Base-by-base conservation (phyloP, 1,140 invertebrate genomes). In the Saccostrea cuccullata region DNA sequence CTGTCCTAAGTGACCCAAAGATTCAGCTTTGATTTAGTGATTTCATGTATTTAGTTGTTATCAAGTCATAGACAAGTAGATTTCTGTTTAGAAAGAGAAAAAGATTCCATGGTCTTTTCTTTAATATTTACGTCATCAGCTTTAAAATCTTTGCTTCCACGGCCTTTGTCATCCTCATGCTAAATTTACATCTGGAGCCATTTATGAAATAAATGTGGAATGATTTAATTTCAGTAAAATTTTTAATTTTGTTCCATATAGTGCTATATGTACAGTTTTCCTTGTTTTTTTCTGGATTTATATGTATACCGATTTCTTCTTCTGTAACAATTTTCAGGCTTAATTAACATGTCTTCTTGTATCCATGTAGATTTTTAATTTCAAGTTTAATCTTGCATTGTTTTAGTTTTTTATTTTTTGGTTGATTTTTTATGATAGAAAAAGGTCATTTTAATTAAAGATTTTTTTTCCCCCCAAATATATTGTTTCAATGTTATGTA, bases 351-450 rank as follows among this genome's bases (percentile, higher is more conserved):
- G 58, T 64, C 5, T 64, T 20, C 58, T 6, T n/a, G 58, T 64
- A 64, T 77, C 70, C 17, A 20, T 64, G 0, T 64, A 77, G 70
- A 77, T 17, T 77, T 77, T 77, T 67, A 23, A 20, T 64, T 64
- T 64, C n/a, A 64, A 60, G 20, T 60, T 20, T 73, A 23, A 30
- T 36, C 15, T 0, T 77, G 70, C 30, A 77, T 12, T 13, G 13
- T 77, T 77, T 77, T 77, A 77, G 23, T 77, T 77, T 77, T 36
- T 67, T 17, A 77, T 30, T 15, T 36, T 36, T 36, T 30, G 70
- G 70, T 26, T 30, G 70, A 77, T 30, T 77, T 73, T 77, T 77
- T 30, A 36, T 47, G 47, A 47, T 8, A 47, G 47, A 9, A 20
- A 64, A 64, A 20, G 58, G 6, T 64, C n/a, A 64, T 47, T 47